Evolutionary conservation across 2,797 vertebrate species (phyloP).

Genomic region (Crocidura indochinensis): DNA sequence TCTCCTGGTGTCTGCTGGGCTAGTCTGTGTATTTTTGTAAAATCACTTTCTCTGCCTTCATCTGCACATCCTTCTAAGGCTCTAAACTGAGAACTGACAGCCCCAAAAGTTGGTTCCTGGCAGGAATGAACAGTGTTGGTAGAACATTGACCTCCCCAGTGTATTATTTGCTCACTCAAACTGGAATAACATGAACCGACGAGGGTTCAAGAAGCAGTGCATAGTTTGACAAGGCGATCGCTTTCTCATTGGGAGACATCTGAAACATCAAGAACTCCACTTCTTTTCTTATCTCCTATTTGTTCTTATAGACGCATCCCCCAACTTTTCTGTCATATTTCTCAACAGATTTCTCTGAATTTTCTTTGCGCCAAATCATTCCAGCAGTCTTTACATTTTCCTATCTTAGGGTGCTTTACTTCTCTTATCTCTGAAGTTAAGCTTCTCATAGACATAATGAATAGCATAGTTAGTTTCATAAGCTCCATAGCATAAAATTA

Average conservation of each 20-base stretch:
- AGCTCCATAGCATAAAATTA: conserved; percentile 20
- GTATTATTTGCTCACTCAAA: conserved; percentile 54
- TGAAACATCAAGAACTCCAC: background rate
- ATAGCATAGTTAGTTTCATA: conserved; percentile 7
- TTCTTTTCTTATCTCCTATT: conserved; percentile 23
- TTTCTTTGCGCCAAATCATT: conserved; percentile 9
- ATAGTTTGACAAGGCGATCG: background rate
- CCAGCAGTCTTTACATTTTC: background rate
- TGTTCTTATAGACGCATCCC: conserved; percentile 46
- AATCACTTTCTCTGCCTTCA: background rate
- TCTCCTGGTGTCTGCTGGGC: background rate
- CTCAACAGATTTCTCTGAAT: conserved; percentile 10
- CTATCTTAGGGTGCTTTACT: conserved; percentile 25
- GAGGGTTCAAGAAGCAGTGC: no score
- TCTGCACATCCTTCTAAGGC: background rate
- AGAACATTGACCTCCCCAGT: background rate
- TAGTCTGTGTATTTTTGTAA: background rate
- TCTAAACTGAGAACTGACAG: background rate
- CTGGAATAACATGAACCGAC: background rate
- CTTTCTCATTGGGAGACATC: background rate
- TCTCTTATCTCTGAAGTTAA: conserved; percentile 23
- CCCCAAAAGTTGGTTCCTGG: conserved; percentile 36
- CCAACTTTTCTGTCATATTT: background rate
- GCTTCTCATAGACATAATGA: conserved; percentile 42
- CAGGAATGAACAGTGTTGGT: conserved; percentile 18